Conservation (phyloP, 2,888 invertebrate species). For the Therioaphis trifolii region DNA sequence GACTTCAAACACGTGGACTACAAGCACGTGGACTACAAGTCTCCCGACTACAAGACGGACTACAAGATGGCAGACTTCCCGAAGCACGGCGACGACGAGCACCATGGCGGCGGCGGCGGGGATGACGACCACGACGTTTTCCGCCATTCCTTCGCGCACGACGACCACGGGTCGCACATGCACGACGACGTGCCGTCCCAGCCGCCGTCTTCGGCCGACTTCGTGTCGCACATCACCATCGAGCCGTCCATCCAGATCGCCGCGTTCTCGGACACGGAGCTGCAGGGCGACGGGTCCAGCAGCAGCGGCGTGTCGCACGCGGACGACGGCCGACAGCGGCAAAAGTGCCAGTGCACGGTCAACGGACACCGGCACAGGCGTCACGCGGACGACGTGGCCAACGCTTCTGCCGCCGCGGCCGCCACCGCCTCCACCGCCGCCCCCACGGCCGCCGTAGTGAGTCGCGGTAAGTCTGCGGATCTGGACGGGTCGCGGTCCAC, state of each 20-base stretch:
- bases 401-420: neutral
- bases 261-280: slow-evolving; percentile 54
- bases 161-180: neutral
- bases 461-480: neutral
- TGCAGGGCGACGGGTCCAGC: slow-evolving; percentile 29
- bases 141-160: neutral
- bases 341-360: slow-evolving; percentile 26
- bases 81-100: neutral
- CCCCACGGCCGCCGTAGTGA: neutral
- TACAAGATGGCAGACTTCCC: slow-evolving; percentile 4
- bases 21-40: slow-evolving; percentile 34
- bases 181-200: neutral
- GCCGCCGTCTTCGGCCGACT: neutral
- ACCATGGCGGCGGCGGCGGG: neutral
- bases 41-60: slow-evolving; percentile 14
- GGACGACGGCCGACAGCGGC: neutral
- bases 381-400: neutral
- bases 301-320: neutral
- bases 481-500: neutral
- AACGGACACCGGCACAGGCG: slow-evolving; percentile 50
- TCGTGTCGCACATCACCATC: slow-evolving; percentile 50
- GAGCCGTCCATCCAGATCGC: slow-evolving; percentile 63
- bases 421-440: too few relatives aligned
- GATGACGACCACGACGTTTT: neutral
- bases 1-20: slow-evolving; percentile 22